Evolutionary conservation across 23 tunicate genomes (phyloP).

Genomic region (Trididemnum clinides): DNA sequence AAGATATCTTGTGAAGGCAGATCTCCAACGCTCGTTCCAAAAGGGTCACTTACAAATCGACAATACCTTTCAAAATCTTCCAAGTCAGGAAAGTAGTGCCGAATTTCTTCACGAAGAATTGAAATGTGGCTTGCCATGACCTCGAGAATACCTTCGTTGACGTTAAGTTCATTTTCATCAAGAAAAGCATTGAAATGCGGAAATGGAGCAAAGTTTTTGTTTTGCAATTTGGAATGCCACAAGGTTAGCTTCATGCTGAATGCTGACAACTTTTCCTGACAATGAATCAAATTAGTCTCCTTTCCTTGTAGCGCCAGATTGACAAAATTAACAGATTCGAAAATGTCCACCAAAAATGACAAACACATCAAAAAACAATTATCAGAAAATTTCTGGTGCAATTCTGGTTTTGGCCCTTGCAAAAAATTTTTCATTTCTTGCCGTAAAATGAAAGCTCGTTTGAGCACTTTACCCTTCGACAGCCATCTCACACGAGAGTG

Average conservation of each 20-base stretch:
- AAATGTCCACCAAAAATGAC: slow-evolving; percentile 63
- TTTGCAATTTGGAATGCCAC: slow-evolving; percentile 53
- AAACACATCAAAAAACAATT: slow-evolving; percentile 46
- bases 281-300: slow-evolving; percentile 33
- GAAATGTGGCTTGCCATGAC: slow-evolving; percentile 42
- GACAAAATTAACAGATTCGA: slow-evolving; percentile 57
- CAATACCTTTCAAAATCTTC: slow-evolving; percentile 24
- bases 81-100: slow-evolving; percentile 35
- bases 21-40: too few species aligned
- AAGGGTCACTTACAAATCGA: too few species aligned
- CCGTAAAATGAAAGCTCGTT: slow-evolving; percentile 33
- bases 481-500: slow-evolving; percentile 46
- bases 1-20: too few species aligned
- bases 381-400: slow-evolving; percentile 44
- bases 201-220: not conserved
- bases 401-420: slow-evolving; percentile 45
- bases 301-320: slow-evolving; percentile 59
- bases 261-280: slow-evolving; percentile 47
- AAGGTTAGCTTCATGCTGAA: slow-evolving; percentile 41
- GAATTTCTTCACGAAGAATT: slow-evolving; percentile 49
- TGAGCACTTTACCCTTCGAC: slow-evolving; percentile 43
- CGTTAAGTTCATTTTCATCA: slow-evolving; percentile 57
- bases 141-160: slow-evolving; percentile 37
- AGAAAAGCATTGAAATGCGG: slow-evolving; percentile 42
- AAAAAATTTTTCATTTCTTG: slow-evolving; percentile 32